Conservation (phyloP, 2,888 invertebrate species). For the Invenusta paracnida region DNA sequence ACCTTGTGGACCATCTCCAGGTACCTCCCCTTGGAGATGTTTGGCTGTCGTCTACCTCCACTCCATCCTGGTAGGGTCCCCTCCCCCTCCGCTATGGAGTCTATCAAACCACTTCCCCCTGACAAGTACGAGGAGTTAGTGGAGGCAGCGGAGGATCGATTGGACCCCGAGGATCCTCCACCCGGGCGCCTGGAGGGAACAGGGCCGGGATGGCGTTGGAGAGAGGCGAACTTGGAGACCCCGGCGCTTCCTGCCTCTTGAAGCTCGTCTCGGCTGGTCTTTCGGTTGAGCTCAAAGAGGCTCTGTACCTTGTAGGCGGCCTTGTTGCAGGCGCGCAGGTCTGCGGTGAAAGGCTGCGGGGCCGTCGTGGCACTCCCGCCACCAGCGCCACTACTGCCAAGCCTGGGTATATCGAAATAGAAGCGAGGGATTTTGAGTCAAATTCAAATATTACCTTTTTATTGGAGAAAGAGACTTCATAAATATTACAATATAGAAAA, state of each 20-base stretch:
- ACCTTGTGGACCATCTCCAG: slow-evolving; percentile 3
- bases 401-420: too few relatives aligned
- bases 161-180: neutral
- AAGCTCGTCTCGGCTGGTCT: neutral
- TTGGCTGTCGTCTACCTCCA: neutral
- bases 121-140: neutral
- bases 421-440: too few relatives aligned
- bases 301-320: neutral
- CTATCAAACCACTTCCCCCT: too few relatives aligned
- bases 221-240: neutral
- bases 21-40: neutral
- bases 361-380: too few relatives aligned
- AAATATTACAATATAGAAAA: too few relatives aligned
- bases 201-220: neutral
- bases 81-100: too few relatives aligned
- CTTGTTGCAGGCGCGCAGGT: neutral
- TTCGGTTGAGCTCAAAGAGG: neutral
- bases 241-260: neutral
- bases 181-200: neutral
- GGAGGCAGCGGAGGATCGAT: neutral
- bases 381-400: too few relatives aligned
- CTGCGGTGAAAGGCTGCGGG: neutral
- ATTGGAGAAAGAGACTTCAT: too few relatives aligned
- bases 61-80: too few relatives aligned
- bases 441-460: too few relatives aligned